Conservation (phyloP, 1,140 invertebrate genomes). For the Drosophila kohkoa region DNA sequence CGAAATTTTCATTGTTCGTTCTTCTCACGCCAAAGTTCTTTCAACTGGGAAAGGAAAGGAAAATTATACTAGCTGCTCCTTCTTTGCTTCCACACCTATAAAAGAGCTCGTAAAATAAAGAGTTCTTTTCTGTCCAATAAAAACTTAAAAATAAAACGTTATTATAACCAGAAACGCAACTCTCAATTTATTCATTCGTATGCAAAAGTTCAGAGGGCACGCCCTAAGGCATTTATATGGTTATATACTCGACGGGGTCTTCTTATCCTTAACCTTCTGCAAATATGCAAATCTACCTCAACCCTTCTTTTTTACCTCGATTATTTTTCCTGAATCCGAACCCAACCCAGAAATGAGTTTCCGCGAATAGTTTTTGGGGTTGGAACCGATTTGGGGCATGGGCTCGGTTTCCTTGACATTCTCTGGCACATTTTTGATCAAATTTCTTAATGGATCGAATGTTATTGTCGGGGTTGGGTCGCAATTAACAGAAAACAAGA, state of each 20-base stretch:
- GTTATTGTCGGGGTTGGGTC: neutral
- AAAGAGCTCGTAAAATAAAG: slow-evolving; percentile 31
- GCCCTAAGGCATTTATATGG: slow-evolving; percentile 38
- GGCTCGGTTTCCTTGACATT: slow-evolving; percentile 21
- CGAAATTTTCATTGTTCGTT: neutral
- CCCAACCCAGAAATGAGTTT: slow-evolving; percentile 26
- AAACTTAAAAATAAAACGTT: slow-evolving; percentile 68
- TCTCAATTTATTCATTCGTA: slow-evolving; percentile 7
- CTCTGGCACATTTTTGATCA: slow-evolving; percentile 11
- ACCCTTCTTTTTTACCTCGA: neutral
- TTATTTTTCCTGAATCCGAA: neutral
- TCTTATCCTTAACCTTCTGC: slow-evolving; percentile 2
- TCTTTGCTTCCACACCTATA: slow-evolving; percentile 43
- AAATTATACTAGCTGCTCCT: no score
- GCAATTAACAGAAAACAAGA: slow-evolving; percentile 51
- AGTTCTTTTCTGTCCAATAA: slow-evolving; percentile 35
- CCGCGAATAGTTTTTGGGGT: neutral
- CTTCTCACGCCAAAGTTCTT: neutral
- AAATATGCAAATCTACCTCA: slow-evolving; percentile 39
- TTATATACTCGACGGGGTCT: neutral
- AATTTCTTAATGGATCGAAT: slow-evolving; percentile 41
- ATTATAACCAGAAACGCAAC: slow-evolving; percentile 53
- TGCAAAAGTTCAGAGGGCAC: slow-evolving; percentile 56
- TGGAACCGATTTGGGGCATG: no score
- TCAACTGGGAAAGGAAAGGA: neutral